These are phyloP conservation scores for Dicrurus megarhynchus DNA, from an alignment of 2,113 vertebrate species.

Conservation along the genomic window DNA sequence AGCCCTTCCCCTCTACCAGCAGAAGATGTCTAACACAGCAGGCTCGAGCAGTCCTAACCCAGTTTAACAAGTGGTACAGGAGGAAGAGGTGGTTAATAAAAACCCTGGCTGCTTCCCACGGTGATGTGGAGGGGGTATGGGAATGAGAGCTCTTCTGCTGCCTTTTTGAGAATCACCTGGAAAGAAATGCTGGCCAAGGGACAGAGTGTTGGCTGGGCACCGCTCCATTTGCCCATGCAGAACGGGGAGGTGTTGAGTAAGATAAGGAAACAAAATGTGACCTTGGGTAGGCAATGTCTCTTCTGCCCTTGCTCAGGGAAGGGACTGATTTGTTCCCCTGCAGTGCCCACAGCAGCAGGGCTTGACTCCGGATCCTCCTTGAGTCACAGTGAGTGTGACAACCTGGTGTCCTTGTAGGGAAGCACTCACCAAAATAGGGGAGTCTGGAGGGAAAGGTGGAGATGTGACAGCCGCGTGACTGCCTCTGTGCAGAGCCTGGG, in stretches of 20 bases:
- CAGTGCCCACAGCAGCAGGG: not conserved
- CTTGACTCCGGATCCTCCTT: not conserved
- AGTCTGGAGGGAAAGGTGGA: not conserved
- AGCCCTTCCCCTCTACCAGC: not conserved
- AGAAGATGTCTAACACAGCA: slow-evolving; percentile 22
- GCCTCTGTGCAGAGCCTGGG: not conserved
- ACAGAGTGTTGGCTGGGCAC: not conserved
- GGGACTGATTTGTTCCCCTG: not conserved
- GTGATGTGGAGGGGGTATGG: not conserved
- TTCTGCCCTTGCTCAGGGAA: not conserved
- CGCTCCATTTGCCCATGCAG: not conserved
- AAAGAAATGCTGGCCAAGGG: not conserved
- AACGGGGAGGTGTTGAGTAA: not conserved
- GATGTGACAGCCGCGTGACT: not conserved
- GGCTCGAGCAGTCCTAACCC: slow-evolving; percentile 24
- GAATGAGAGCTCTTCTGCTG: not conserved
- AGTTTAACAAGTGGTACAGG: not conserved
- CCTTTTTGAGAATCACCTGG: slow-evolving; percentile 8
- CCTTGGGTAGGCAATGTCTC: accelerated
- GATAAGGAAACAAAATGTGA: not conserved
- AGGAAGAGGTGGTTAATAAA: slow-evolving; percentile 47
- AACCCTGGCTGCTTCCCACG: slow-evolving; percentile 9
- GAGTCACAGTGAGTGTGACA: not conserved
- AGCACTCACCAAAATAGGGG: accelerated
- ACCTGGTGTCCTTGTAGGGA: not conserved